Conservation (phyloP, 2,888 invertebrate species). For the Schizotus pectinicornis region DNA sequence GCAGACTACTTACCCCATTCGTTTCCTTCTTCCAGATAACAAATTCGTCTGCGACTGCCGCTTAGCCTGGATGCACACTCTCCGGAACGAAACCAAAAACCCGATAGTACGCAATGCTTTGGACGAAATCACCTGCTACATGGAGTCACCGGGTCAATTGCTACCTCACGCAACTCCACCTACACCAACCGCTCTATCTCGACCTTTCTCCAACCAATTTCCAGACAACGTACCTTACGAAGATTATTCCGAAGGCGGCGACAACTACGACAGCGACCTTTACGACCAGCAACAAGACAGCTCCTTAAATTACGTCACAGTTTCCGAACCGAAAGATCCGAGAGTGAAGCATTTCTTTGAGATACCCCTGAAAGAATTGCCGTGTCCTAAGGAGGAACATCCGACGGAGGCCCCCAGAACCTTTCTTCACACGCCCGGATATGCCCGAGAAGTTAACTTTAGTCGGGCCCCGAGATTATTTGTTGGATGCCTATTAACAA, state of each 20-base stretch:
- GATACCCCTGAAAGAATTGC: slow-evolving; percentile 50
- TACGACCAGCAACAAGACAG: slow-evolving; percentile 45
- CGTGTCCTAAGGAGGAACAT: slow-evolving; percentile 55
- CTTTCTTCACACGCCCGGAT: slow-evolving; percentile 46
- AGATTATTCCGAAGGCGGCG: slow-evolving; percentile 36
- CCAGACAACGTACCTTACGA: slow-evolving; percentile 30
- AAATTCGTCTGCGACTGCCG: slow-evolving; percentile 84
- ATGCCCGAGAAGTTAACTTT: slow-evolving; percentile 42
- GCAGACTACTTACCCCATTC: slow-evolving; percentile 15
- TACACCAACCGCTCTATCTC: slow-evolving; percentile 18
- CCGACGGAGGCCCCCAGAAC: slow-evolving; percentile 49
- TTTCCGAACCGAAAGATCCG: slow-evolving; percentile 40
- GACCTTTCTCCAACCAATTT: slow-evolving; percentile 27
- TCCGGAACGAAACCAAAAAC: slow-evolving; percentile 78
- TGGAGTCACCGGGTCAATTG: slow-evolving; percentile 57
- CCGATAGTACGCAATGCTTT: slow-evolving; percentile 70
- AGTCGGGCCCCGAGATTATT: slow-evolving; percentile 21
- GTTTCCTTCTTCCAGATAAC: slow-evolving; percentile 71
- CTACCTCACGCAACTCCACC: slow-evolving; percentile 19
- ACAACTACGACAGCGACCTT: slow-evolving; percentile 39
- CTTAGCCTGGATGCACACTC: slow-evolving; percentile 77
- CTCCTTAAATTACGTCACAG: slow-evolving; percentile 35
- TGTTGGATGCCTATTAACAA: slow-evolving; percentile 13
- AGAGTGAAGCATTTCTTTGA: slow-evolving; percentile 44
- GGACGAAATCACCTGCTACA: slow-evolving; percentile 74